Conservation (phyloP, 2,113 vertebrate genomes). For the Seriola aureovittata region DNA sequence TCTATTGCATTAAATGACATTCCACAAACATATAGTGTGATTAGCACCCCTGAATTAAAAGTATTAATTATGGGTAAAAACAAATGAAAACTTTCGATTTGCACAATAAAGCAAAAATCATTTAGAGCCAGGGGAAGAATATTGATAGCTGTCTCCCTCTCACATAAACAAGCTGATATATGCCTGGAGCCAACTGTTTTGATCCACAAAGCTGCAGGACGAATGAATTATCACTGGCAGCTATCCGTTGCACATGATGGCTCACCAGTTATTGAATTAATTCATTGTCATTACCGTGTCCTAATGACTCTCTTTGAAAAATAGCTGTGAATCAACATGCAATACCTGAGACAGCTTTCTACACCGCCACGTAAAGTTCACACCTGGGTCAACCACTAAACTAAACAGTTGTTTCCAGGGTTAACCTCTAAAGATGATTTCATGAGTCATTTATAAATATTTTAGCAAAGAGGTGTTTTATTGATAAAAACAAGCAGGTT, state of each 20-base stretch:
- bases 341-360: background rate
- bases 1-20: background rate
- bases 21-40: background rate
- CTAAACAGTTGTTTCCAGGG: background rate
- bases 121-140: slow-evolving; percentile 29
- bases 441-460: background rate
- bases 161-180: slow-evolving; percentile 50
- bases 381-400: background rate
- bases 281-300: slow-evolving; percentile 48
- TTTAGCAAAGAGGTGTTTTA: background rate
- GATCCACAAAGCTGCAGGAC: slow-evolving; percentile 46
- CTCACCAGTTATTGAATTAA: slow-evolving; percentile 67
- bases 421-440: background rate
- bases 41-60: slow-evolving; percentile 1
- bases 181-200: slow-evolving; percentile 42
- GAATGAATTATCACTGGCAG: slow-evolving; percentile 64
- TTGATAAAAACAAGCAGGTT: background rate
- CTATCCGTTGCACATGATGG: slow-evolving; percentile 50
- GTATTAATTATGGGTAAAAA: background rate
- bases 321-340: background rate
- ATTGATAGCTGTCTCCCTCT: slow-evolving; percentile 51
- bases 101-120: slow-evolving; percentile 18
- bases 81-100: background rate
- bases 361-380: background rate
- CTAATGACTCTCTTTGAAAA: slow-evolving; percentile 41